Evolutionary conservation across 2,888 invertebrate genomes (phyloP), one percentile per base, ranked within the genome.

Genomic region (Antheraea yamamai): DNA sequence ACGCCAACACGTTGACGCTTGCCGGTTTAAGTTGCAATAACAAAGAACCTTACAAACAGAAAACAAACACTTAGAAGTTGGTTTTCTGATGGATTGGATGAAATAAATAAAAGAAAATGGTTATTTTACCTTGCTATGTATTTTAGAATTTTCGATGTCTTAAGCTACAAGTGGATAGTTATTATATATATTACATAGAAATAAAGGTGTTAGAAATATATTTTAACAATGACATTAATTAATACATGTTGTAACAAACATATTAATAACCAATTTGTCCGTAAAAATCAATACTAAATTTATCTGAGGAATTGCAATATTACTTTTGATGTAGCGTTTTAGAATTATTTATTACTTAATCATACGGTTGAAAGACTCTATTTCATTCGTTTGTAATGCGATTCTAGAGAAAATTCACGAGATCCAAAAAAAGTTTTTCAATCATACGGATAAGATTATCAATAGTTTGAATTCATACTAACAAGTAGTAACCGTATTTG

Each of bases 11-110:
- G 76, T 83, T 82, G 82, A 82, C 81, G 89, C 88, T 89, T 88
- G 79, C 85, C 83, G 80, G 85, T 85, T 81, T 89, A 84, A 75
- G 81, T 89, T 88, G 88, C 87, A 79, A 77, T 79, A 78, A 82
- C 80, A 73, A 76, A 82, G 83, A 77, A 82, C 79, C 78, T 80
- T 82, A 84, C 84, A 86, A 84, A 82, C 81, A 80, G 81, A 78
- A 81, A 83, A 80, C 55, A 79, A 82, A 84, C 85, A 85, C 85
- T 77, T 82, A 82, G 78, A 75, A 77, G 76, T 81, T 81, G 78
- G 80, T 82, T 82, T 78, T 76, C 75, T 77, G 77, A 72, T 72
- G 55, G 52, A 72, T 78, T 80, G 64, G 75, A 78, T 70, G 55
- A 39, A 39, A 70, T 70, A n/a, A 39, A 68, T 14, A 26, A 35